Base-by-base conservation (phyloP, 2,113 vertebrate genomes). In the Camelus dromedarius region DNA sequence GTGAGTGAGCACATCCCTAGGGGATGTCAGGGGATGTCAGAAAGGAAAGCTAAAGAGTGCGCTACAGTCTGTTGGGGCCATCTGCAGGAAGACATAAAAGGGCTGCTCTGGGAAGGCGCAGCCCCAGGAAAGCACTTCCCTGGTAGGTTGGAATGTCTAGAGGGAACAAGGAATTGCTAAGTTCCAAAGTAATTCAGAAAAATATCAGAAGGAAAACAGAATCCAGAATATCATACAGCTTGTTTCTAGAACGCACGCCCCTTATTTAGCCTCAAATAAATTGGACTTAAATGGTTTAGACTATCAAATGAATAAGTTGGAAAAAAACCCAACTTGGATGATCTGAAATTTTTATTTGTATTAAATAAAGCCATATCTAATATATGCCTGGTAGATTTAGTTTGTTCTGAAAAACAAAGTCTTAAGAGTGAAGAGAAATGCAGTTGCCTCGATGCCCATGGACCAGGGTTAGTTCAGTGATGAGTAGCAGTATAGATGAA, bases 351-450 rank as follows among this genome's bases (percentile, higher is more conserved):
- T 91, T 48, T 69, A 80, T 58, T 64, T 81, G 58, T 89, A 77
- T 93, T 30, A 83, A 88, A 91, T 72, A 84, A 94, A 94, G 54
- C 77, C n/a, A 66, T 22, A 85, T 77, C 54, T 46, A 64, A 76
- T 42, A 58, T 32, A 64, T 81, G 6, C 79, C 35, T 81, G 56
- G 18, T 28, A 54, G 52, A 91, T 83, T 96, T 73, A 83, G 46
- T 72, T 70, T 94, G 32, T 77, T 56, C 50, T 89, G 60, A 48
- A 60, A 84, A 83, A 66, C 69, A 81, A 92, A 30, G 26, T 28
- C 91, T 80, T 54, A 86, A 69, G 50, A 92, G 35, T 88, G 30
- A 96, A 96, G 54, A 94, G 46, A 95, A 91, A 91, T 89, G 42
- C 16, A 60, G 46, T 80, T 75, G 28, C 77, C 82, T 86, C 26